Evolutionary conservation across 2,797 vertebrate species (phyloP).

Genomic region (Acridotheres tristis): DNA sequence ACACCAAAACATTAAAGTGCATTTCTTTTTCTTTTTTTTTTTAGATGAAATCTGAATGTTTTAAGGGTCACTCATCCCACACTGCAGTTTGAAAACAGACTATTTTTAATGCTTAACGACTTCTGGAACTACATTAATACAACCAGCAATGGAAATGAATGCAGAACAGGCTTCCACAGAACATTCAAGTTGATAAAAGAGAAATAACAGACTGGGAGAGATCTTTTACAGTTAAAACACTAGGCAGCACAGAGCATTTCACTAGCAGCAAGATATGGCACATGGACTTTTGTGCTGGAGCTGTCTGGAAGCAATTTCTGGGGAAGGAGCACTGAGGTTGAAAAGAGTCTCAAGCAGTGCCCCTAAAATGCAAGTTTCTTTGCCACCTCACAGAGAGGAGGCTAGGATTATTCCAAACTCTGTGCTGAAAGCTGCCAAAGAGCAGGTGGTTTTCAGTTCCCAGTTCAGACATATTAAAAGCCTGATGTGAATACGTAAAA

Average conservation of each 20-base stretch:
- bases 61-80: not conserved
- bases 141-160: not conserved
- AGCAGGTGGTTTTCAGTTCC: not conserved
- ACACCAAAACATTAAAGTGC: constrained; percentile 25
- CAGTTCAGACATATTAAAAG: not conserved
- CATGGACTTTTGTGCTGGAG: fast-evolving
- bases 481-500: not conserved
- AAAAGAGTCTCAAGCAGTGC: not conserved
- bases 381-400: not conserved
- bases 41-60: not conserved
- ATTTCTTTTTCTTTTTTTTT: not conserved
- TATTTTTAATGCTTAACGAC: not conserved
- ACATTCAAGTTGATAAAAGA: not conserved
- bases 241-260: not conserved
- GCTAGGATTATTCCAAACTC: not conserved
- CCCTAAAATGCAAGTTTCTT: not conserved
- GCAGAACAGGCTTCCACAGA: not conserved
- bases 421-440: not conserved
- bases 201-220: not conserved
- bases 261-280: not conserved
- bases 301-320: not conserved
- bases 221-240: not conserved
- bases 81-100: not conserved
- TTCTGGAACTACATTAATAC: not conserved
- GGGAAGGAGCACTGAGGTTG: not conserved